These are phyloP conservation scores for Euglossa dilemma DNA, from an alignment of 1,140 invertebrate genomes.

Conservation along the genomic window DNA sequence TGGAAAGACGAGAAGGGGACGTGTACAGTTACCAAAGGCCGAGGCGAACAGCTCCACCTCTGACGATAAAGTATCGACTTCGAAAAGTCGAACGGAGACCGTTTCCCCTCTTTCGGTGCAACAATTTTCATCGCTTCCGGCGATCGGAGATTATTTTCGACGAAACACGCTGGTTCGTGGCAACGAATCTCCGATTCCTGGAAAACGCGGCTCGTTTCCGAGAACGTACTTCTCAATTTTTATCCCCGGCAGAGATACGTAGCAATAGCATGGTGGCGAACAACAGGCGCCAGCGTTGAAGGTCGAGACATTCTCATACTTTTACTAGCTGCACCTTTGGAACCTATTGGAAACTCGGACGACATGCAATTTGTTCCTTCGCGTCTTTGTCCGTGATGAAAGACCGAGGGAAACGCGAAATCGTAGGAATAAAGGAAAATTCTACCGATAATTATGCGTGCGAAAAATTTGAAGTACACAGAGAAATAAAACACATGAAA, in stretches of 20 bases:
- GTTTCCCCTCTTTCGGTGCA: conserved; percentile 44
- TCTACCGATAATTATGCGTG: no score
- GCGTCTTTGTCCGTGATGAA: no score
- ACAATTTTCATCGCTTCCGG: background rate
- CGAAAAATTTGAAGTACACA: no score
- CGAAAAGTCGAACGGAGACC: conserved; percentile 57
- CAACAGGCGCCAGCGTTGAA: background rate
- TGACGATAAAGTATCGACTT: conserved; percentile 56
- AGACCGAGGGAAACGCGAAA: background rate
- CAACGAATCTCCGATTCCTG: background rate
- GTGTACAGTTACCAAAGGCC: conserved; percentile 72
- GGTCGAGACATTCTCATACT: conserved; percentile 42
- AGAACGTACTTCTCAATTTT: background rate
- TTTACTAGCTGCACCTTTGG: background rate
- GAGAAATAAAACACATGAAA: no score
- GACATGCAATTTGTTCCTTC: background rate
- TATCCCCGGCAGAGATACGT: background rate
- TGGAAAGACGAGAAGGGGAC: conserved; percentile 36
- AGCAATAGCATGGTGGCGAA: background rate
- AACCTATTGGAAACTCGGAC: background rate
- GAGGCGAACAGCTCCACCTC: conserved; percentile 57
- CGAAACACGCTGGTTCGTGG: background rate
- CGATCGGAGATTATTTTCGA: no score
- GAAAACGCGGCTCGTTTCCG: background rate
- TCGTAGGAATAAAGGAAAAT: background rate